phyloP scores from a whole-genome alignment of 2,888 invertebrate genomes.

The Drosophila putrida region DNA sequence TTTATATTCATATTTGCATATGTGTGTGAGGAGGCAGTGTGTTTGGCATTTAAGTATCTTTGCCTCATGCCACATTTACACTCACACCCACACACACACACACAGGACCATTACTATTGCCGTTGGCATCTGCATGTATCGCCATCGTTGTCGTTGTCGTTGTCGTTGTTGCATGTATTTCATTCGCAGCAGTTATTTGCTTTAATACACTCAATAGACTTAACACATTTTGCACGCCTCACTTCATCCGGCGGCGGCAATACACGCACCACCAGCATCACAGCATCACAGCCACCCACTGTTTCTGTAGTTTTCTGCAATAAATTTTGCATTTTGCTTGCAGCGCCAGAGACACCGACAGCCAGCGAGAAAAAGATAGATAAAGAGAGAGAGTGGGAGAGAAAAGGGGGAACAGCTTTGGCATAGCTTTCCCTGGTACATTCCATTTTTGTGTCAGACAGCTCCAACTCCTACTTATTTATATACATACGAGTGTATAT shows the following conservation, averaged over 20 bases:
- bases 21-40: constrained; percentile 36
- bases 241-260: constrained; percentile 50
- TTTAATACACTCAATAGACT: constrained; percentile 80
- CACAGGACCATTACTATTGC: not conserved
- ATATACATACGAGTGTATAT: constrained; percentile 18
- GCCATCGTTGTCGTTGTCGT: constrained; percentile 19
- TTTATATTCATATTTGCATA: constrained; percentile 79
- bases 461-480: constrained; percentile 40
- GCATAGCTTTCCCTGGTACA: constrained; percentile 44
- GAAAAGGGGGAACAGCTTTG: constrained; percentile 17
- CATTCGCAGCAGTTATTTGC: constrained; percentile 78
- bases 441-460: constrained; percentile 61
- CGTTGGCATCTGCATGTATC: constrained; percentile 45
- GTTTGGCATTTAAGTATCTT: constrained; percentile 64
- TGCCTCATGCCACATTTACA: not conserved
- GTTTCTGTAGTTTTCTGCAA: constrained; percentile 74
- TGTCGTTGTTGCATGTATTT: constrained; percentile 67
- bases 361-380: not conserved
- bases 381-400: not conserved
- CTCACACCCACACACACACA: too few species aligned
- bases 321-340: constrained; percentile 77
- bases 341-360: constrained; percentile 58
- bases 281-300: constrained; percentile 37
- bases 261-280: constrained; percentile 2
- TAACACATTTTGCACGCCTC: constrained; percentile 77